Percentiles rank a stretch among this genome's conserved stretches.
Conservation (phyloP, 2,888 invertebrate genomes). For the Metacarcinus magister region DNA sequence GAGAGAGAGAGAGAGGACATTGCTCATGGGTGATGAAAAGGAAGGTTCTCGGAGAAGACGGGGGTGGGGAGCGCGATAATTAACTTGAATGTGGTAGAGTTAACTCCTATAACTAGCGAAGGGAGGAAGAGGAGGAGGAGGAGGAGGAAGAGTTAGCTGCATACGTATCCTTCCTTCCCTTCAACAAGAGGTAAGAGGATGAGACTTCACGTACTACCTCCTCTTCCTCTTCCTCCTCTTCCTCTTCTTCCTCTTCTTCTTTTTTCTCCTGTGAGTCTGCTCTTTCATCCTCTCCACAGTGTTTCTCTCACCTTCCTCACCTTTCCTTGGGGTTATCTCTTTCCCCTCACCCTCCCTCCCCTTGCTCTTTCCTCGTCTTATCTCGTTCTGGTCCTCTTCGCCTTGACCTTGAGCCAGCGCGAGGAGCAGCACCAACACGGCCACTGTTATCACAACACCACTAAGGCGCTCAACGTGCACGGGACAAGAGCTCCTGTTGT, state of each 20-base stretch:
- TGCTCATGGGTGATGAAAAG: background rate
- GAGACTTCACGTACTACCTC: background rate
- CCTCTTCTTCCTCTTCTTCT: background rate
- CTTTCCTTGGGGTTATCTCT: background rate
- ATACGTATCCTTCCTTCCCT: background rate
- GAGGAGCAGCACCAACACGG: slow-evolving; percentile 42
- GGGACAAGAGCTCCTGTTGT: slow-evolving; percentile 46
- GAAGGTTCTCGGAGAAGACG: background rate
- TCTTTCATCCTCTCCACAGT: background rate
- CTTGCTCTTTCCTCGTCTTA: background rate
- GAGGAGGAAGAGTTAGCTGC: background rate
- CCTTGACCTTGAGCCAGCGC: background rate
- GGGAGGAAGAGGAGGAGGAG: slow-evolving; percentile 7
- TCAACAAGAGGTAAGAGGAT: background rate
- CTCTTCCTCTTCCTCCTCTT: background rate
- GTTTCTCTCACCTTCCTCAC: background rate
- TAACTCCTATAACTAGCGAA: background rate
- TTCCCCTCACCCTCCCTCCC: background rate
- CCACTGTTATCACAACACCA: slow-evolving; percentile 42
- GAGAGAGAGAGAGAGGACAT: background rate
- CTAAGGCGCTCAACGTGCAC: slow-evolving; percentile 41
- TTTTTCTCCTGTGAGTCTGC: background rate
- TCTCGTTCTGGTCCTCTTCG: background rate
- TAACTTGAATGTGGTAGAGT: slow-evolving; percentile 3
- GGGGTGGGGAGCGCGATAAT: background rate